Evolutionary conservation across 2,113 vertebrate species (phyloP).

Genomic region (Thryonomys swinderianus): DNA sequence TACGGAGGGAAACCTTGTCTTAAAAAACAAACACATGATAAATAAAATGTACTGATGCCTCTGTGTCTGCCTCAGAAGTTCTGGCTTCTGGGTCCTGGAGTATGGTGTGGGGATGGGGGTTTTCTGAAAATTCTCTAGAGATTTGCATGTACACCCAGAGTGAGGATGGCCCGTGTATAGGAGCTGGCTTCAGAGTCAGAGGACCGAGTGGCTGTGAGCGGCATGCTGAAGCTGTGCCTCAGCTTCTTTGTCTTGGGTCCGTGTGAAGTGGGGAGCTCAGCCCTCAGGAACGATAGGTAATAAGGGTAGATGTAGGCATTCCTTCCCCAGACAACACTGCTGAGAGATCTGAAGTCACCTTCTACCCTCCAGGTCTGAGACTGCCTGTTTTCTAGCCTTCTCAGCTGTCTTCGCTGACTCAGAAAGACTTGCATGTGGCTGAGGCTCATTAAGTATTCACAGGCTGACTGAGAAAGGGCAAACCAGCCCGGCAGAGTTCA

Average conservation of each 20-base stretch:
- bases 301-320: background rate
- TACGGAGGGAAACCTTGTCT: background rate
- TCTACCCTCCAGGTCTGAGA: background rate
- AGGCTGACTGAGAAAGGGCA: background rate
- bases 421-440: background rate
- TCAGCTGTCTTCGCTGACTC: background rate
- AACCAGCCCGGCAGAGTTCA: background rate
- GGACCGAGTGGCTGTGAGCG: background rate
- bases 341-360: background rate
- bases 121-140: background rate
- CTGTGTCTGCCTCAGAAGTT: background rate
- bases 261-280: background rate
- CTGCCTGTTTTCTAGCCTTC: background rate
- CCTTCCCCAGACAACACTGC: background rate
- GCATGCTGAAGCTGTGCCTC: background rate
- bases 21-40: background rate
- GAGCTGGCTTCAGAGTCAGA: background rate
- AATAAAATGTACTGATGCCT: background rate
- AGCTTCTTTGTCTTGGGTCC: background rate
- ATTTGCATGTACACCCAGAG: background rate
- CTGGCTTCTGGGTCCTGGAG: background rate
- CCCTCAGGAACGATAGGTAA: background rate
- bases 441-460: slow-evolving; percentile 26
- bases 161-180: background rate
- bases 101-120: background rate